A percentile compares a stretch with the other conserved stretches of the same genome.
These are phyloP conservation scores for Platynereis dumerilii DNA, from an alignment of 2,888 invertebrate species.

Conservation along the genomic window DNA sequence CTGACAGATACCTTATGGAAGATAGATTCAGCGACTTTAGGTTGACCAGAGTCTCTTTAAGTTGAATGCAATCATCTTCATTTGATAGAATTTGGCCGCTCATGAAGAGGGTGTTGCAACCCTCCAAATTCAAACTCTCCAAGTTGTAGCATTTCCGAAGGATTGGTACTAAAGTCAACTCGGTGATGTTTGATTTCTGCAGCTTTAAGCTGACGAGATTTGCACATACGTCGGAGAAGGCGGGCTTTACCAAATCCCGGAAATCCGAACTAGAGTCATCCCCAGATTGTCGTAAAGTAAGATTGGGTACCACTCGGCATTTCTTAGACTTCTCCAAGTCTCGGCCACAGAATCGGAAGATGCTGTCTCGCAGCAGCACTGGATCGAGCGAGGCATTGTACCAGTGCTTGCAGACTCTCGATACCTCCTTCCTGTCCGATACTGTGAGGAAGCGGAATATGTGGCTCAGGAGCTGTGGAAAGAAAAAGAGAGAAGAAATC, in stretches of 20 bases:
- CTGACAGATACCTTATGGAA: slow-evolving; percentile 76
- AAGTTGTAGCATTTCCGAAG: slow-evolving; percentile 64
- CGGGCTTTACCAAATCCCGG: neutral
- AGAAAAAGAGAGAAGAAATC: neutral
- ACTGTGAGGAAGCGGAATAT: slow-evolving; percentile 62
- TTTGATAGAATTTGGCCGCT: slow-evolving; percentile 74
- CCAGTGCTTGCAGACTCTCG: slow-evolving; percentile 73
- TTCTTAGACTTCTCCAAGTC: neutral
- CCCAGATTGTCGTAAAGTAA: neutral
- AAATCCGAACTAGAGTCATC: neutral
- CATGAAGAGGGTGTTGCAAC: slow-evolving; percentile 77
- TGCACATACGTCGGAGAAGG: slow-evolving; percentile 41
- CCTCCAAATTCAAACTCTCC: slow-evolving; percentile 69
- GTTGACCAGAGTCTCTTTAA: slow-evolving; percentile 52
- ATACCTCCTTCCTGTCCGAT: slow-evolving; percentile 73
- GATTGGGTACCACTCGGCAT: neutral
- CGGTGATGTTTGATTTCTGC: slow-evolving; percentile 55
- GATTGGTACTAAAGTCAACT: slow-evolving; percentile 49
- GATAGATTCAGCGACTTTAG: slow-evolving; percentile 71
- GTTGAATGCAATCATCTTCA: slow-evolving; percentile 64
- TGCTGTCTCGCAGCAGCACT: slow-evolving; percentile 69
- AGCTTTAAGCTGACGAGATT: slow-evolving; percentile 50
- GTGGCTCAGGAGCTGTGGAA: slow-evolving; percentile 54
- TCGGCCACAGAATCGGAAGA: slow-evolving; percentile 47
- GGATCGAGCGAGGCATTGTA: slow-evolving; percentile 73